phyloP scores from a whole-genome alignment of 2,113 vertebrate genomes.

The Sebastes fasciatus region DNA sequence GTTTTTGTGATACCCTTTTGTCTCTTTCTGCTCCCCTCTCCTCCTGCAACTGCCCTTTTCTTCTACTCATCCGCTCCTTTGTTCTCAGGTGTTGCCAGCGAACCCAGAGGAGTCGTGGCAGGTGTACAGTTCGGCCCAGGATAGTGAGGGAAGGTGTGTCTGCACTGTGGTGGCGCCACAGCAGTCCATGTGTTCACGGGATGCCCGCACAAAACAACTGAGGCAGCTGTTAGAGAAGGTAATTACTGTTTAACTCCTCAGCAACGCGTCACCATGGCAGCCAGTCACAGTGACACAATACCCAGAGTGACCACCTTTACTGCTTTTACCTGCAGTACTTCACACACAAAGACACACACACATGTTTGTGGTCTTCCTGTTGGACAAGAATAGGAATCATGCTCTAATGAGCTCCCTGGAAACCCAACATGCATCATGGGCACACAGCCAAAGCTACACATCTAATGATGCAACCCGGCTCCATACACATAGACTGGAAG shows the following conservation, averaged over 20 bases:
- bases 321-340: background rate
- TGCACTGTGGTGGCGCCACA: slow-evolving; percentile 99
- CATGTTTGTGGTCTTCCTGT: slow-evolving; percentile 30
- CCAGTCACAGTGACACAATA: slow-evolving; percentile 4
- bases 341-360: background rate
- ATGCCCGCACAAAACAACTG: slow-evolving; percentile 98
- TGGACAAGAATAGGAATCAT: slow-evolving; percentile 63
- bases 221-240: slow-evolving; percentile 99
- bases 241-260: slow-evolving; percentile 60
- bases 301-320: background rate
- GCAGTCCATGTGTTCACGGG: slow-evolving; percentile 97
- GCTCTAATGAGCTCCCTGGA: slow-evolving; percentile 81
- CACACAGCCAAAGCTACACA: slow-evolving; percentile 28
- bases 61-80: background rate
- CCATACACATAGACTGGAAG: slow-evolving; percentile 27
- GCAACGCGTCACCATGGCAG: background rate
- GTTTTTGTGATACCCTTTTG: background rate
- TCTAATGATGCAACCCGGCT: slow-evolving; percentile 68
- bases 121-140: slow-evolving; percentile 99
- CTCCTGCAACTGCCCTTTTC: background rate
- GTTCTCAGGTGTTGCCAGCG: slow-evolving; percentile 91
- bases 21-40: background rate
- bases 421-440: slow-evolving; percentile 64
- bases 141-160: slow-evolving; percentile 98
- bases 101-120: slow-evolving; percentile 99